Conservation (phyloP, 1,140 invertebrate genomes). For the Leptestheria dahalacensis region DNA sequence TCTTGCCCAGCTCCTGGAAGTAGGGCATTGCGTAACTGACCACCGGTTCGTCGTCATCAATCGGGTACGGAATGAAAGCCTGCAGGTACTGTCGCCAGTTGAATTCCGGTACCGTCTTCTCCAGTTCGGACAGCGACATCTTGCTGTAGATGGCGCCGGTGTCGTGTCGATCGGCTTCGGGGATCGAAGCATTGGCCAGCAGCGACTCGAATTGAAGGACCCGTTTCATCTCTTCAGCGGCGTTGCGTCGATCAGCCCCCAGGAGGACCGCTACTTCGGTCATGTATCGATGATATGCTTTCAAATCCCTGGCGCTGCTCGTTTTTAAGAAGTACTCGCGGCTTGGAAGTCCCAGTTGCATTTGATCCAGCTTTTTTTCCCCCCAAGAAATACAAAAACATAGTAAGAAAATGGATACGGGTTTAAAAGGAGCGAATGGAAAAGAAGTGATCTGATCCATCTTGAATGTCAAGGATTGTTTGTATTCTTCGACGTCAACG, state of each 20-base stretch:
- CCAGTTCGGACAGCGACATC: slow-evolving; percentile 44
- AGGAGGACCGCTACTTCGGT: slow-evolving; percentile 53
- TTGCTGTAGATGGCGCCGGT: slow-evolving; percentile 61
- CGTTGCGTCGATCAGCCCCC: slow-evolving; percentile 47
- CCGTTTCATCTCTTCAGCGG: slow-evolving; percentile 43
- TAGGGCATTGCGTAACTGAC: slow-evolving; percentile 67
- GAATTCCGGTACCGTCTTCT: slow-evolving; percentile 50
- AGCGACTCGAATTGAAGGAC: slow-evolving; percentile 60
- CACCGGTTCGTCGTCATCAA: slow-evolving; percentile 51
- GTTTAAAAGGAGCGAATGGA: neutral
- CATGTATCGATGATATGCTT: slow-evolving; percentile 64
- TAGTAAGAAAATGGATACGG: too few species aligned
- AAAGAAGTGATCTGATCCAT: neutral
- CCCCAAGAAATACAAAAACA: too few species aligned
- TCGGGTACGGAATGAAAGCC: slow-evolving; percentile 43
- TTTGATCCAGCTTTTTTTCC: slow-evolving; percentile 53
- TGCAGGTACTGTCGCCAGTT: slow-evolving; percentile 61
- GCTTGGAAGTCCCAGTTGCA: slow-evolving; percentile 52
- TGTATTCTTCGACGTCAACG: too few species aligned
- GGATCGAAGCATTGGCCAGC: slow-evolving; percentile 57
- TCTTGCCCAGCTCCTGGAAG: slow-evolving; percentile 56
- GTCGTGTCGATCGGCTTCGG: slow-evolving; percentile 67
- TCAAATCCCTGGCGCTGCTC: slow-evolving; percentile 45
- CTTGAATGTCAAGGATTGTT: too few species aligned
- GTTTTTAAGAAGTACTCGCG: slow-evolving; percentile 63